Evolutionary conservation across 35 echinoderm and acorn worm genomes (phyloP), one percentile per base, ranked within the genome.

Genomic region (Eucidaris tribuloides): DNA sequence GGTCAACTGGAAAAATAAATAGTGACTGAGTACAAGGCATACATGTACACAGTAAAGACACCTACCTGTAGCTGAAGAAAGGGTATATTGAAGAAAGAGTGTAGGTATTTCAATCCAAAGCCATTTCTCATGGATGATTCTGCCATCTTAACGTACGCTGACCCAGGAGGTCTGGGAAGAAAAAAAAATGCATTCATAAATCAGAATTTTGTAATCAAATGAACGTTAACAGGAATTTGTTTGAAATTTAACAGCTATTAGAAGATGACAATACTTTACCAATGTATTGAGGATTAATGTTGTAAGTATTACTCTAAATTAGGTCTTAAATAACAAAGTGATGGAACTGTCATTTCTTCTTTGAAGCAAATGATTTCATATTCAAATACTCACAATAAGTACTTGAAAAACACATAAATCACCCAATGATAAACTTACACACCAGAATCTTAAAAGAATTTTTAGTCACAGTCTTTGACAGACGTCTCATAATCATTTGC

Each of bases 121-220:
- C 92, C 92, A 41, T 95, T 95, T 58, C 87, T 89, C 92, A 95
- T 95, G 22, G 92, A 95, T 20, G 92, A 87, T 61, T 95, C 92
- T 33, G 92, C 92, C 63, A 79, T 85, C 45, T 76, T 72, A 1
- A 95, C 62, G 34, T 65, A 76, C 29, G 92, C 87, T 52, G 87
- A 90, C 9, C 79, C 92, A 52, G 76, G 23, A 39, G 92, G 82
- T 60, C 92, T 95, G 85, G 28, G 11, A 71, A 42, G 3, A 28
- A 29, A 7, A 60, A 62, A 25, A 5, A 23, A 62, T 5, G 32
- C 22, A 9, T n/a, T 54, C 9, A 54, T 54, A 9, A 52, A 0
- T 50, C 46, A 24, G 19, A 0, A 7, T 44, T 17, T 78, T 3
- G 20, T 50, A 24, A 37, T 7, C 36, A 7, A 35, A 9, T 7